A percentile compares a stretch with the other conserved stretches of the same genome.
phyloP scores from a whole-genome alignment of 1,140 invertebrate genomes.

The Philopotamus ludificatus region DNA sequence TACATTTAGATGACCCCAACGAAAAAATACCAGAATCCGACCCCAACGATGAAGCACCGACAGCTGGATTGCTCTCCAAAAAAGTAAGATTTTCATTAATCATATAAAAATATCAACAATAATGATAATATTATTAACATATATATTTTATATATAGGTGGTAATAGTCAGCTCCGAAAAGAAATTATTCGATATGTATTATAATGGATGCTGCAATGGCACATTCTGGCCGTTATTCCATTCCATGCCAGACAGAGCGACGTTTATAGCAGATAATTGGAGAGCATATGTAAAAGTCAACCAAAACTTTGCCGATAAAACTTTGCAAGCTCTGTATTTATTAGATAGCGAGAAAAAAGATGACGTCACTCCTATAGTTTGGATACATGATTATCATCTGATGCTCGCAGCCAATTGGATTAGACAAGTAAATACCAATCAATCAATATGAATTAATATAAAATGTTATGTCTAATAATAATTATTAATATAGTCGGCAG shows the following conservation, averaged over 20 bases:
- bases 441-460: background rate
- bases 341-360: conserved; percentile 60
- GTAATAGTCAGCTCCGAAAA: conserved; percentile 76
- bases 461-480: conserved; percentile 7
- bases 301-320: conserved; percentile 77
- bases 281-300: conserved; percentile 79
- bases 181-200: conserved; percentile 78
- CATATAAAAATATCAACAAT: background rate
- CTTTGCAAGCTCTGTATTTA: conserved; percentile 69
- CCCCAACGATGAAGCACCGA: conserved; percentile 79
- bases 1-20: conserved; percentile 71
- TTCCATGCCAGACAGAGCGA: conserved; percentile 80
- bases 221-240: conserved; percentile 91
- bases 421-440: conserved; percentile 59
- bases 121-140: background rate
- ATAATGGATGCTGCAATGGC: conserved; percentile 90
- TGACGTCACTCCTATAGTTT: conserved; percentile 71
- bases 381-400: conserved; percentile 91
- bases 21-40: conserved; percentile 82
- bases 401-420: conserved; percentile 89
- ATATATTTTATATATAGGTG: conserved; percentile 56
- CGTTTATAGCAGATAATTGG: conserved; percentile 80
- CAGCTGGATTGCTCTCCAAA: conserved; percentile 75
- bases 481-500: conserved; percentile 60
- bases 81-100: conserved; percentile 61